A percentile compares a stretch with the other conserved stretches of the same genome.
phyloP scores from a whole-genome alignment of 30 jellyfish, hydroid and myxozoan genomes.

The Hydra vulgaris region DNA sequence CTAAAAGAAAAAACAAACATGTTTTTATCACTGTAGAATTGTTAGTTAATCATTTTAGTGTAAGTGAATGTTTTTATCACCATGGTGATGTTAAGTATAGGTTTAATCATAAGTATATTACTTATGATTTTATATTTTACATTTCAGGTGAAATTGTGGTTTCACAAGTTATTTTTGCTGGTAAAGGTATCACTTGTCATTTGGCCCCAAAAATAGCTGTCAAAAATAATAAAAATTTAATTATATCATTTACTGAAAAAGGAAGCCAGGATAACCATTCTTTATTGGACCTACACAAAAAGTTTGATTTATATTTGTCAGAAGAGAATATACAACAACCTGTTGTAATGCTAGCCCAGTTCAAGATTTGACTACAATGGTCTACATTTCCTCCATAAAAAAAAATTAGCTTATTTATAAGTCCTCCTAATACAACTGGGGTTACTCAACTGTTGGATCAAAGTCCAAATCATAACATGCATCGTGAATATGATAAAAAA shows the following conservation, averaged over 20 bases:
- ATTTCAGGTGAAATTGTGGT: background rate
- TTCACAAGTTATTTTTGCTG: background rate
- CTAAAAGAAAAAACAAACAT: no score
- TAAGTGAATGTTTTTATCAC: no score
- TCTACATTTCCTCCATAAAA: background rate
- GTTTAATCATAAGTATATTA: background rate
- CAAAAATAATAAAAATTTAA: no score
- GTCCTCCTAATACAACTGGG: slow-evolving; percentile 30
- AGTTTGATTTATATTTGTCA: no score
- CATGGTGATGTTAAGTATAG: no score
- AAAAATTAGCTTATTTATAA: background rate
- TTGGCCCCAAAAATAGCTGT: no score
- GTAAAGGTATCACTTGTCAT: background rate
- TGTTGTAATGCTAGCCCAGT: background rate
- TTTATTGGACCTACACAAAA: no score
- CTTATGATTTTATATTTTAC: background rate
- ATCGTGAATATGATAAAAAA: slow-evolving; percentile 9
- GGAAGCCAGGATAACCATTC: no score
- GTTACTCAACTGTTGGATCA: slow-evolving; percentile 16
- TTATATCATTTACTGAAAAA: no score
- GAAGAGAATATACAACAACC: no score
- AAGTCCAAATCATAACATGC: slow-evolving; percentile 8
- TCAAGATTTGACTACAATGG: background rate
- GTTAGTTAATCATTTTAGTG: no score
- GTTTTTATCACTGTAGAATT: no score